Base-by-base conservation (phyloP, 1,140 invertebrate species). In the Drosophila pruinosa region DNA sequence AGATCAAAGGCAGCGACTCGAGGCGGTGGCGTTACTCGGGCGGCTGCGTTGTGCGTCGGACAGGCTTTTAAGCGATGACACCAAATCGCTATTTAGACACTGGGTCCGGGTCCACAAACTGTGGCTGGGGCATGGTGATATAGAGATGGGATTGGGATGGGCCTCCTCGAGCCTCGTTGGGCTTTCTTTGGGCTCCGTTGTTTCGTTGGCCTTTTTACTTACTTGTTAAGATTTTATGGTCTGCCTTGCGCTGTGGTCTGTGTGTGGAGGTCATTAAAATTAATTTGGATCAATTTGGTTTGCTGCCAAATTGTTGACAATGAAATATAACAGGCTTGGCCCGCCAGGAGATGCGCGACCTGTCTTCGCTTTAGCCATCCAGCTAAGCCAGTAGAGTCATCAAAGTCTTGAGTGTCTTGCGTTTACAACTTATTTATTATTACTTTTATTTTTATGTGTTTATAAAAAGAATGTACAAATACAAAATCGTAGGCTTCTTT, bases 51-150 rank as follows among this genome's bases (percentile, higher is more conserved):
- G 78, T 75, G 81, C 74, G 67, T 65, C 63, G 77, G 82, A 89
- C 89, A 91, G 89, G 89, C 89, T 91, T 91, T 90, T 91, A 91
- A 82, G 85, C 72, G 89, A 89, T 85, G 86, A 91, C 89, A 91
- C 86, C 89, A 89, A 91, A 91, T 91, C 75, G 89, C 89, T 91
- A 91, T 91, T 91, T 91, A 89, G 89, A 78, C 83, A 78, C 82
- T 86, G 80, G 58, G 54, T 50, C 34, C 52, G 45, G 45, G 50
- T 53, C 21, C 41, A 19, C 38, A 39, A n/a, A 39, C 47, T 31
- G 5, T 47, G 14, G 43, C 8, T 47, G 10, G 21, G 43, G 19
- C n/a, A 12, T 47, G 43, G 21, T 0, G 4, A 41, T 6, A 26
- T 5, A 10, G 39, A 15, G 8, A 41, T 14, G 22, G 22, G 10